Evolutionary conservation across 2,888 invertebrate species (phyloP).

Genomic region (Drosophila eohydei): DNA sequence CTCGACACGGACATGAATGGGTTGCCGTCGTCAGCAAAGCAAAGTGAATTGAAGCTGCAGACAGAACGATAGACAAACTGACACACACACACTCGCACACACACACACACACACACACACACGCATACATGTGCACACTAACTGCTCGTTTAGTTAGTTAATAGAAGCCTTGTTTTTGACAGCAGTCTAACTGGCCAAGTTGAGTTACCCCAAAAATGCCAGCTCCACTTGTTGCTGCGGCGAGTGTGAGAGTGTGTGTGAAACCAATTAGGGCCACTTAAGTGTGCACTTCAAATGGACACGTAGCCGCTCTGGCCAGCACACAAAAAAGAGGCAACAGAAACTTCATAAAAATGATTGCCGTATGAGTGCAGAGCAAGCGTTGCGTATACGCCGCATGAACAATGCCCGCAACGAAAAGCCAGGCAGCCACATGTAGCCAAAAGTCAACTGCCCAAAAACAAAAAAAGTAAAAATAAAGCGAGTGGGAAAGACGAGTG

Average conservation of each 20-base stretch:
- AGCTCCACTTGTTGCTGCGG: slow-evolving; percentile 68
- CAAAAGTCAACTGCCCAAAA: slow-evolving; percentile 74
- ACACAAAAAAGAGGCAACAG: slow-evolving; percentile 18
- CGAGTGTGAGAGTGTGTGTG: slow-evolving; percentile 68
- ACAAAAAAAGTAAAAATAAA: neutral
- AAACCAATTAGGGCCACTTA: slow-evolving; percentile 82
- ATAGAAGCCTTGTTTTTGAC: slow-evolving; percentile 70
- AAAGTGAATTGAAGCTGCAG: slow-evolving; percentile 61
- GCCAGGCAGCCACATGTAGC: slow-evolving; percentile 52
- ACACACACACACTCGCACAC: neutral
- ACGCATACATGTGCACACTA: neutral
- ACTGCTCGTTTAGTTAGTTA: slow-evolving; percentile 48
- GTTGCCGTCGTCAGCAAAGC: slow-evolving; percentile 46
- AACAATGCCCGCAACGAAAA: slow-evolving; percentile 57
- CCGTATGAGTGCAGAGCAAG: slow-evolving; percentile 56
- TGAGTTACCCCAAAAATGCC: slow-evolving; percentile 41
- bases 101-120: neutral
- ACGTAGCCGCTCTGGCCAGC: slow-evolving; percentile 31
- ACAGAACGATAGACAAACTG: slow-evolving; percentile 3
- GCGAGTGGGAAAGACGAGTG: slow-evolving; percentile 21
- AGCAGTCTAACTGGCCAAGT: slow-evolving; percentile 47
- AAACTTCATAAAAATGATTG: slow-evolving; percentile 70
- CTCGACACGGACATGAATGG: slow-evolving; percentile 68
- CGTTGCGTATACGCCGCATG: slow-evolving; percentile 74
- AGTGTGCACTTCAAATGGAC: slow-evolving; percentile 77